Evolutionary conservation across 2,113 vertebrate genomes (phyloP), one percentile per base, ranked within the genome.

Genomic region (Eretmodus cyanostictus): DNA sequence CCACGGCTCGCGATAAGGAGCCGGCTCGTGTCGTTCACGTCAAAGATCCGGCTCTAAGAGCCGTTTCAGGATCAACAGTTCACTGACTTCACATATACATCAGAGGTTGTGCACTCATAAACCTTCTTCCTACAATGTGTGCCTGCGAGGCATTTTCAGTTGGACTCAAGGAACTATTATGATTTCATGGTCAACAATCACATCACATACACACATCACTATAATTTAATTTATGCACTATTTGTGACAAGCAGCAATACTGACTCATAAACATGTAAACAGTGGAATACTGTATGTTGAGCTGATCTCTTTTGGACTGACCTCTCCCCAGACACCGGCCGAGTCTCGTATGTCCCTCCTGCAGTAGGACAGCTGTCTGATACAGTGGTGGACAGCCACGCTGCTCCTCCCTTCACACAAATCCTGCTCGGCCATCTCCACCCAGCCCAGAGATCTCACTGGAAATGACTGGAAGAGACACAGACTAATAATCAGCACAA

Each of bases 331-430:
- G 16, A 99, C 98, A 71, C 98, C 98, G 0, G 98, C 98, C 0
- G 98, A 98, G 93, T 99, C 98, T 80, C 97, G 96, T 93, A 99
- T 99, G 95, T 99, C 98, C 0, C 98, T 98, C 96, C 98, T 97
- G 96, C 98, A 98, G 95, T 99, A 99, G n/a, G 98, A 99, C 68
- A 99, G 97, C 83, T 99, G 98, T 61, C 98, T 95, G 96, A 99
- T 99, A 85, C 98, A 99, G 93, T 99, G 99, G 91, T 98, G 98
- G 81, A 99, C 97, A 1, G 98, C 97, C 42, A 98, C 94, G 1
- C 98, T 98, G 94, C 98, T 99, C 87, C 98, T 97, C 7, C 98
- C 98, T 19, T 98, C 97, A 19, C 96, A 97, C 10, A 99, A 94
- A 93, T 99, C 98, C 66, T 97, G 97, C 88, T 99, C 98, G 3